Evolutionary conservation across 1,140 invertebrate genomes (phyloP).

Genomic region (Ganaspis sp.): DNA sequence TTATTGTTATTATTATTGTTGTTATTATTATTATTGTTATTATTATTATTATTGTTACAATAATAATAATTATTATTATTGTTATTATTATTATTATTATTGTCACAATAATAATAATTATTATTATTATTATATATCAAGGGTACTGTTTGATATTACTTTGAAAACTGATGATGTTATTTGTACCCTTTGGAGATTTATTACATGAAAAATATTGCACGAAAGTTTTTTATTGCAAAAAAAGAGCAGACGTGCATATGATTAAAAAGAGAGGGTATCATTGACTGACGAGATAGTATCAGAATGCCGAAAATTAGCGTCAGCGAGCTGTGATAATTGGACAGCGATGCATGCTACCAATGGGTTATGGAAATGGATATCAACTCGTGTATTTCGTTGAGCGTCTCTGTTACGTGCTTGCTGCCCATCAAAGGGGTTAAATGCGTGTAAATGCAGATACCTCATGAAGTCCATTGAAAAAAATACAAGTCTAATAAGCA

Average conservation of each 20-base stretch:
- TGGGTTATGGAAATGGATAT: constrained; percentile 40
- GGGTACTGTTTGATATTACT: too few species aligned
- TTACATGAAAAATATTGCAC: too few species aligned
- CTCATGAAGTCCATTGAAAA: neutral
- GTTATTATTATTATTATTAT: too few species aligned
- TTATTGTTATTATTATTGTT: too few species aligned
- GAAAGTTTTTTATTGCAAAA: neutral
- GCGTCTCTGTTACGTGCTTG: constrained; percentile 40
- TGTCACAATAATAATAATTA: too few species aligned
- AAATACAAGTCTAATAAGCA: constrained; percentile 21
- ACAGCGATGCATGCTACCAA: constrained; percentile 54
- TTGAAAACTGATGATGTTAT: too few species aligned
- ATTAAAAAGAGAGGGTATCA: constrained; percentile 61
- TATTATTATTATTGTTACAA: too few species aligned
- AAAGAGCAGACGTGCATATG: constrained; percentile 40
- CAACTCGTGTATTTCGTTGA: neutral
- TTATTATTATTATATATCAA: too few species aligned
- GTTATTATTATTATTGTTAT: too few species aligned
- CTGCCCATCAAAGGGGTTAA: constrained; percentile 65
- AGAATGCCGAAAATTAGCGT: constrained; percentile 65
- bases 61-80: too few species aligned
- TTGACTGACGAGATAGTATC: constrained; percentile 65
- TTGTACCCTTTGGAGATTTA: too few species aligned
- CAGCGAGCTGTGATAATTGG: constrained; percentile 65
- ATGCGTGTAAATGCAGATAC: constrained; percentile 61